A percentile compares a stretch with the other conserved stretches of the same genome.
Conservation (phyloP, 2,888 invertebrate genomes). For the Lycaena phlaeas region DNA sequence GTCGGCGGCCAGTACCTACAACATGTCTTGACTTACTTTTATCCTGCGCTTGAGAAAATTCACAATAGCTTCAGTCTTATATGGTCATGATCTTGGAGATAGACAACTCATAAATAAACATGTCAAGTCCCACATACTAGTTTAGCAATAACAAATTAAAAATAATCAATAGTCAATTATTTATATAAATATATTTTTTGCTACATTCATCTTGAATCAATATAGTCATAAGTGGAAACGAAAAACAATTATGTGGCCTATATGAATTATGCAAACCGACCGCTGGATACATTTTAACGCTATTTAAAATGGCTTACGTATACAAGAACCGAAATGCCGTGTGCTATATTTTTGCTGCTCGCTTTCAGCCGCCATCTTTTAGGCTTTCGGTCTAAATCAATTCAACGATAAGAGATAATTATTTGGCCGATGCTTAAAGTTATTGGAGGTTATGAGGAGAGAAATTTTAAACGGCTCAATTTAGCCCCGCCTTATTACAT, state of each 20-base stretch:
- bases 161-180: too few species aligned
- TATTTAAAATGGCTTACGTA: slow-evolving; percentile 15
- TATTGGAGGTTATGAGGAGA: slow-evolving; percentile 43
- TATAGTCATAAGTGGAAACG: slow-evolving; percentile 13
- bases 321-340: slow-evolving; percentile 15
- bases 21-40: slow-evolving; percentile 36
- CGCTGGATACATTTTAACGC: slow-evolving; percentile 13
- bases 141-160: too few species aligned
- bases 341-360: slow-evolving; percentile 32
- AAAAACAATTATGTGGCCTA: slow-evolving; percentile 9
- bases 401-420: slow-evolving; percentile 62
- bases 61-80: slow-evolving; percentile 34
- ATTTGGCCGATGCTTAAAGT: slow-evolving; percentile 59
- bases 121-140: too few species aligned
- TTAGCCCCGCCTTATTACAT: slow-evolving; percentile 21
- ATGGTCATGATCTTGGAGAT: slow-evolving; percentile 36
- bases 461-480: slow-evolving; percentile 58
- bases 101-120: slow-evolving; percentile 16
- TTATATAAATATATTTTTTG: too few species aligned
- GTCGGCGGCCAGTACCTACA: slow-evolving; percentile 51
- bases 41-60: slow-evolving; percentile 41
- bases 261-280: slow-evolving; percentile 14
- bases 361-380: slow-evolving; percentile 47
- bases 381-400: slow-evolving; percentile 47
- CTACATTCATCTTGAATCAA: slow-evolving; percentile 3